These are phyloP conservation scores for Triplophysa dalaica DNA, from an alignment of 2,113 vertebrate species.

Conservation along the genomic window DNA sequence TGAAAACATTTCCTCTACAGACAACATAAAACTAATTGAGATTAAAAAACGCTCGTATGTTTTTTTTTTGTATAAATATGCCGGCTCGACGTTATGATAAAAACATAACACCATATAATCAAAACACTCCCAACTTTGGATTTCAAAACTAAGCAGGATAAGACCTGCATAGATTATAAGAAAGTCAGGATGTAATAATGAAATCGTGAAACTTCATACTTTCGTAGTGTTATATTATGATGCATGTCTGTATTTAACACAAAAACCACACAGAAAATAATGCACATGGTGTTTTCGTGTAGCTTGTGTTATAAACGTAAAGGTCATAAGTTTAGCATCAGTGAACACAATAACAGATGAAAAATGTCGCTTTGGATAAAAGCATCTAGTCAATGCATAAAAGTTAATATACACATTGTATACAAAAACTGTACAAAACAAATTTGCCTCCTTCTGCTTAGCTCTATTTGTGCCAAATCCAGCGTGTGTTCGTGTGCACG, in stretches of 20 bases:
- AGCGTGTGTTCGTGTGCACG: constrained; percentile 1
- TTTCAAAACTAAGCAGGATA: constrained; percentile 9
- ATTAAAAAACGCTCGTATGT: constrained; percentile 56
- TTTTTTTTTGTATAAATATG: constrained; percentile 14
- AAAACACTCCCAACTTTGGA: constrained; percentile 28
- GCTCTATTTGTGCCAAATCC: background rate
- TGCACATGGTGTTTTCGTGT: background rate
- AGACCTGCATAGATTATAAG: constrained; percentile 25
- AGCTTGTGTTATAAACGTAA: no score
- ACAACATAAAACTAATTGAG: constrained; percentile 64
- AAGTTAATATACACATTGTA: no score
- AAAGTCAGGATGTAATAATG: background rate
- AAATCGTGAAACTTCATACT: background rate
- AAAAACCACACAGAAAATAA: background rate
- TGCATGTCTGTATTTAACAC: no score
- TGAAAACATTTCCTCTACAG: constrained; percentile 64
- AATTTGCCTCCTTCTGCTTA: background rate
- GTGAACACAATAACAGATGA: no score
- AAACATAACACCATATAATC: constrained; percentile 12
- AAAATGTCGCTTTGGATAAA: no score
- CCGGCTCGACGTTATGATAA: constrained; percentile 25
- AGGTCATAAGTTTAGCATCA: no score
- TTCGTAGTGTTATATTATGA: no score
- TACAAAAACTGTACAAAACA: background rate
- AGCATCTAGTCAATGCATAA: no score